These are phyloP conservation scores for Chrysomallon squamiferum DNA, from an alignment of 1,140 invertebrate genomes.

Conservation along the genomic window DNA sequence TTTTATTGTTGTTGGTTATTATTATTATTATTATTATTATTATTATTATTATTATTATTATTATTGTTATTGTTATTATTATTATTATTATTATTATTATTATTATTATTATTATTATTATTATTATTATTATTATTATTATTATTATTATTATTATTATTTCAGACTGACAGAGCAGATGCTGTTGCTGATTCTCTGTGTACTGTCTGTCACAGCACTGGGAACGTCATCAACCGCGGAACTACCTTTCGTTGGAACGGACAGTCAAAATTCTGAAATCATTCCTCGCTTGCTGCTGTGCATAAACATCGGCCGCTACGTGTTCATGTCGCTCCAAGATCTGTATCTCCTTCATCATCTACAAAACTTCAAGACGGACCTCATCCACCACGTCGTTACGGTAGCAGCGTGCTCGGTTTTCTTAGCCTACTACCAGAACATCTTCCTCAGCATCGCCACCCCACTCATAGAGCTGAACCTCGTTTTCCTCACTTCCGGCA, in stretches of 20 bases:
- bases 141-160: background rate
- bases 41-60: no score
- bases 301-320: slow-evolving; percentile 1
- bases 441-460: background rate
- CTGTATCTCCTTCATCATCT: background rate
- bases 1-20: no score
- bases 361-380: background rate
- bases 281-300: background rate
- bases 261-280: background rate
- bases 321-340: slow-evolving; percentile 1
- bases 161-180: background rate
- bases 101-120: no score
- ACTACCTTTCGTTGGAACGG: background rate
- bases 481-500: background rate
- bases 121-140: background rate
- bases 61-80: no score
- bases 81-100: no score
- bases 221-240: background rate
- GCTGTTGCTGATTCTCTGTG: background rate
- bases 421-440: background rate
- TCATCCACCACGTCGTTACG: background rate
- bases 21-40: no score
- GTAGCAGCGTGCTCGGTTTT: background rate
- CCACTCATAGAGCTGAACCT: background rate
- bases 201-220: background rate